Conservation (phyloP, 2,113 vertebrate species). For the Chlorodrepanis virens region DNA sequence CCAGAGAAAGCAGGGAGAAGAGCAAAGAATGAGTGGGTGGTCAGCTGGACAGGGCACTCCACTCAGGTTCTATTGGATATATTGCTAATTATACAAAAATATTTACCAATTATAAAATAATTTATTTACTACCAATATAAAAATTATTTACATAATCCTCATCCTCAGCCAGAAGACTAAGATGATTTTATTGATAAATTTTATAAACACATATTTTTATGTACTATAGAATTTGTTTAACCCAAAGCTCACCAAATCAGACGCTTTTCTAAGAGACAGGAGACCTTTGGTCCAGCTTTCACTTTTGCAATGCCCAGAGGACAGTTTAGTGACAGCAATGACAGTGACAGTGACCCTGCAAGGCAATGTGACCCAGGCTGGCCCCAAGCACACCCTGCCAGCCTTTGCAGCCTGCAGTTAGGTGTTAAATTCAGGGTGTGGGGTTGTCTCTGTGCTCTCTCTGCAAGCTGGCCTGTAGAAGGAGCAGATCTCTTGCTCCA, state of each 20-base stretch:
- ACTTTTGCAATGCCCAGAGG: not conserved
- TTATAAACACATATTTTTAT: not conserved
- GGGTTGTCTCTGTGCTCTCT: not conserved
- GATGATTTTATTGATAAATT: not conserved
- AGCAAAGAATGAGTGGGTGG: not conserved
- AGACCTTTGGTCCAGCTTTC: not conserved
- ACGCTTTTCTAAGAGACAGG: rapidly evolving
- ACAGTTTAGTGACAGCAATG: not conserved
- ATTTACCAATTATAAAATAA: not conserved
- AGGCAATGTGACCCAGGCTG: not conserved
- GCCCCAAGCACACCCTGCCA: not conserved
- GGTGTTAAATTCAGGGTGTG: not conserved
- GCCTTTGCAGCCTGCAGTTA: not conserved
- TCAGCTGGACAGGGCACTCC: not conserved
- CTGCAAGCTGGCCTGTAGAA: not conserved
- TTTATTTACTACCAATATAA: rapidly evolving
- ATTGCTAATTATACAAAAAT: not conserved
- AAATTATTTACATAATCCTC: not conserved
- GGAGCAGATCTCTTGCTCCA: not conserved
- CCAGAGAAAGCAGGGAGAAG: not conserved
- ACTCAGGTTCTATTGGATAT: not conserved
- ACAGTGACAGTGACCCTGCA: not conserved
- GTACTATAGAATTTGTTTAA: not conserved
- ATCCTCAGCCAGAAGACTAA: not conserved
- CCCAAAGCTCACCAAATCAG: not conserved